Evolutionary conservation across 2,113 vertebrate genomes (phyloP).

Genomic region (Myotis brandtii): DNA sequence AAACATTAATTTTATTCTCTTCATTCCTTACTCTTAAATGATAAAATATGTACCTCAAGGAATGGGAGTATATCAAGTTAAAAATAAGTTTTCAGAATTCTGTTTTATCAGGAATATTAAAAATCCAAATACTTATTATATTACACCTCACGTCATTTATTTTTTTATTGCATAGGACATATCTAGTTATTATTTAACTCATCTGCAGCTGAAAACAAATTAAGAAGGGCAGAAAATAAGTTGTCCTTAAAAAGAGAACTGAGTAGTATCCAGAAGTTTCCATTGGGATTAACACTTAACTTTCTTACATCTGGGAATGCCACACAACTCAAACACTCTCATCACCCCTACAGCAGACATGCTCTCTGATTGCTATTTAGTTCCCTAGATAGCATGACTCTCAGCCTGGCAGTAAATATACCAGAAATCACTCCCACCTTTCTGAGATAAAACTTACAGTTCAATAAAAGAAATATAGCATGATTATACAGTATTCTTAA

Average conservation of each 20-base stretch:
- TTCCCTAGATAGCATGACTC: neutral
- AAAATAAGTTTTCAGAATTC: constrained; percentile 27
- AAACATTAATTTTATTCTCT: constrained; percentile 27
- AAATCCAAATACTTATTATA: neutral
- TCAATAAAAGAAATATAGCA: neutral
- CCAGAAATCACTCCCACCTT: neutral
- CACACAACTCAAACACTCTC: neutral
- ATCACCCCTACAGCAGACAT: neutral
- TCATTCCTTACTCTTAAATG: neutral
- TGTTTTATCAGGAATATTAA: neutral
- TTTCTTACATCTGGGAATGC: neutral
- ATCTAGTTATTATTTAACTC: neutral
- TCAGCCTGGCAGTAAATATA: neutral
- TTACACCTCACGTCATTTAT: neutral
- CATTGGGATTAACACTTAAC: neutral
- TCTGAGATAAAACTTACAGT: neutral
- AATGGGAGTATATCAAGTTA: neutral
- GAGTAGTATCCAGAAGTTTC: neutral
- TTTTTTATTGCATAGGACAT: neutral
- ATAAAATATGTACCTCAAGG: neutral
- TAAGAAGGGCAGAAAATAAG: neutral
- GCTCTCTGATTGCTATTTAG: neutral
- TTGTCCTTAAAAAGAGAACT: neutral
- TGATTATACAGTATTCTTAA: neutral
- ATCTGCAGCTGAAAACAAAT: neutral